These are phyloP conservation scores for Pelagia noctiluca DNA, from an alignment of 30 jellyfish, hydroid and myxozoan genomes.

Conservation along the genomic window DNA sequence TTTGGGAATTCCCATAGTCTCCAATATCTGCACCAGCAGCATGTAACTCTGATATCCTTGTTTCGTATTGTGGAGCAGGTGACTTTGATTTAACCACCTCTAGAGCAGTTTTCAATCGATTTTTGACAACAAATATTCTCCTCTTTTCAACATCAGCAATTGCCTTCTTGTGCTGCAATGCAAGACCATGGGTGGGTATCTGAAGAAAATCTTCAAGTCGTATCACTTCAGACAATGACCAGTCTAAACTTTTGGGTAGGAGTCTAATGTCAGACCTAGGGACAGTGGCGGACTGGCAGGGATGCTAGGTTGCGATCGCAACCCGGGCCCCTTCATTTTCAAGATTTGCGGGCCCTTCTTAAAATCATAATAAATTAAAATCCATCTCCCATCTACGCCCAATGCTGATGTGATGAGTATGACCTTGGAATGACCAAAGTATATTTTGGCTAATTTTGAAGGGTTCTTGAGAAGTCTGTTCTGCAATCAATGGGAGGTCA, in stretches of 20 bases:
- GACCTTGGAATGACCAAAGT: no score
- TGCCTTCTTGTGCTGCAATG: slow-evolving; percentile 8
- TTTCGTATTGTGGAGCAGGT: slow-evolving; percentile 36
- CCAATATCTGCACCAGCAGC: slow-evolving; percentile 35
- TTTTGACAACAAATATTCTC: slow-evolving; percentile 16
- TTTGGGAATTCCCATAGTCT: slow-evolving; percentile 37
- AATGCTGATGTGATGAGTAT: no score
- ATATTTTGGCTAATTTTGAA: no score
- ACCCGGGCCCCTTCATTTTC: no score
- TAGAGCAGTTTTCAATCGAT: slow-evolving; percentile 12
- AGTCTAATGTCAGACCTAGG: slow-evolving; percentile 2
- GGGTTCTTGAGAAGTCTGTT: no score
- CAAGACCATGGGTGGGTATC: slow-evolving; percentile 9
- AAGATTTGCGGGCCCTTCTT: no score
- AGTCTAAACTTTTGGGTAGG: neutral
- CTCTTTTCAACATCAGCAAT: slow-evolving; percentile 1
- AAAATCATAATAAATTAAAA: no score
- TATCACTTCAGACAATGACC: slow-evolving; percentile 1
- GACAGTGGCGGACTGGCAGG: neutral
- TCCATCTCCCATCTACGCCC: no score
- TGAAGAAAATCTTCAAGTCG: neutral
- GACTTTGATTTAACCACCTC: slow-evolving; percentile 34
- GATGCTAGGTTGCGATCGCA: no score
- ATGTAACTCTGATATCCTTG: slow-evolving; percentile 35
- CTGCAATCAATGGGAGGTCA: no score